A percentile compares a stretch with the other conserved stretches of the same genome.
Conservation (phyloP, 2,113 vertebrate species). For the Dicentrarchus labrax region DNA sequence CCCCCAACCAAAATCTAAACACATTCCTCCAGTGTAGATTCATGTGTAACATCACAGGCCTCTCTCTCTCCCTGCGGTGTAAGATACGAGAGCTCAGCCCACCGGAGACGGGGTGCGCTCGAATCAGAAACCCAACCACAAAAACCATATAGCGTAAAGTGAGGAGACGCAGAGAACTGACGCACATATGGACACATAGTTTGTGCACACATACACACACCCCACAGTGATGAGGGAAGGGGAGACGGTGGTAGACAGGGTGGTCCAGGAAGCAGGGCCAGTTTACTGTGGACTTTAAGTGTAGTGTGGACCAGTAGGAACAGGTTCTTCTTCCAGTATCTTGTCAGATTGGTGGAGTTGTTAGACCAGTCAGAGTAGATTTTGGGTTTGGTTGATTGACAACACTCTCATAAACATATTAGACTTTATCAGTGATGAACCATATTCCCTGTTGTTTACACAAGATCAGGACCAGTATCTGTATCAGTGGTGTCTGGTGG, state of each 20-base stretch:
- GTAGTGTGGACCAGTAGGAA: not conserved
- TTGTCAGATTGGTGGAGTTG: not conserved
- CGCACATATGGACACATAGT: slow-evolving; percentile 24
- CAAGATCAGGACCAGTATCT: not conserved
- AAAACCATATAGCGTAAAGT: slow-evolving; percentile 32
- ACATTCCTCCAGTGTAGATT: slow-evolving; percentile 45
- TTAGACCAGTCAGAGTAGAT: not conserved
- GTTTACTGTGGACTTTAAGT: not conserved
- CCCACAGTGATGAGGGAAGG: slow-evolving; percentile 5
- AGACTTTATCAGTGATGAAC: not conserved
- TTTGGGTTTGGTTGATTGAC: not conserved
- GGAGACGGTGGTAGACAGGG: slow-evolving; percentile 43
- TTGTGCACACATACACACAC: slow-evolving; percentile 7
- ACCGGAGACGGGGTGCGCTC: slow-evolving; percentile 33
- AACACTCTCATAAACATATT: not conserved
- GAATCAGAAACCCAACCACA: slow-evolving; percentile 20
- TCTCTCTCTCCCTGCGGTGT: not conserved
- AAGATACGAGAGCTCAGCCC: slow-evolving; percentile 10
- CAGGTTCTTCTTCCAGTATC: not conserved
- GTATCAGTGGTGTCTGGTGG: not conserved
- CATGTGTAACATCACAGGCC: slow-evolving; percentile 21
- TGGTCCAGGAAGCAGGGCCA: slow-evolving; percentile 10
- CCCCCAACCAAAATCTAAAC: slow-evolving; percentile 53
- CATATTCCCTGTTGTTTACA: not conserved
- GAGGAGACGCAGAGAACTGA: not conserved